phyloP scores from a whole-genome alignment of 2,888 invertebrate species.

The Cataglyphis cursor region DNA sequence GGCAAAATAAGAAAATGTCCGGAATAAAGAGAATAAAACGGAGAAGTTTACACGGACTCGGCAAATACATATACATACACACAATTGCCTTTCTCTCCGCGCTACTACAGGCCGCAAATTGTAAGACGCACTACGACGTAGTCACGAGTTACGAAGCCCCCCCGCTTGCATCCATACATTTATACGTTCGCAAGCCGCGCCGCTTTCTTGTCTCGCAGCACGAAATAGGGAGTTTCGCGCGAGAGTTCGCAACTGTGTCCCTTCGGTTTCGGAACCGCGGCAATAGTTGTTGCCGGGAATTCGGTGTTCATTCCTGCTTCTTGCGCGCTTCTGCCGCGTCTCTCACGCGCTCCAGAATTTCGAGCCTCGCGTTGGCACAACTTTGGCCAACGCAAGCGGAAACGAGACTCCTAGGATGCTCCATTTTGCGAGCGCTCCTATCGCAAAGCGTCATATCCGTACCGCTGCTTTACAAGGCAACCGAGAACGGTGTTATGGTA shows the following conservation, averaged over 20 bases:
- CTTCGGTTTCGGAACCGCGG: slow-evolving; percentile 39
- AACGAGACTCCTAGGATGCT: slow-evolving; percentile 46
- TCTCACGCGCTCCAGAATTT: slow-evolving; percentile 44
- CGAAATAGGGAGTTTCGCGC: slow-evolving; percentile 35
- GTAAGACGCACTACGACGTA: slow-evolving; percentile 23
- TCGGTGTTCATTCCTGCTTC: slow-evolving; percentile 42
- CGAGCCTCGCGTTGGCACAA: slow-evolving; percentile 28
- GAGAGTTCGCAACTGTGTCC: slow-evolving; percentile 49
- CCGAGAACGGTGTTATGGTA: slow-evolving; percentile 19
- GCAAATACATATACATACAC: slow-evolving; percentile 59
- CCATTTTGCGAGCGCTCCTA: slow-evolving; percentile 32
- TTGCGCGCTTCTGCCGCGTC: slow-evolving; percentile 29
- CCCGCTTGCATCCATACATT: slow-evolving; percentile 11
- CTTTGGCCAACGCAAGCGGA: slow-evolving; percentile 41
- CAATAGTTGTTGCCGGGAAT: slow-evolving; percentile 50
- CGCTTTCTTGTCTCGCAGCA: slow-evolving; percentile 43
- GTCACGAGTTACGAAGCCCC: slow-evolving; percentile 30
- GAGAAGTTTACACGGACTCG: slow-evolving; percentile 62
- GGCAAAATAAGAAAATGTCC: slow-evolving; percentile 61
- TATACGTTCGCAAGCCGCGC: slow-evolving; percentile 17
- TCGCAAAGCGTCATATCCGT: neutral
- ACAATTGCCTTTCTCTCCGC: slow-evolving; percentile 71
- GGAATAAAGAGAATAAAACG: slow-evolving; percentile 64
- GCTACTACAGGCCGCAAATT: slow-evolving; percentile 55
- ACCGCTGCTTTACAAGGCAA: slow-evolving; percentile 11